phyloP scores from a whole-genome alignment of 2,888 invertebrate species.

The Archaeoteleia sp. region DNA sequence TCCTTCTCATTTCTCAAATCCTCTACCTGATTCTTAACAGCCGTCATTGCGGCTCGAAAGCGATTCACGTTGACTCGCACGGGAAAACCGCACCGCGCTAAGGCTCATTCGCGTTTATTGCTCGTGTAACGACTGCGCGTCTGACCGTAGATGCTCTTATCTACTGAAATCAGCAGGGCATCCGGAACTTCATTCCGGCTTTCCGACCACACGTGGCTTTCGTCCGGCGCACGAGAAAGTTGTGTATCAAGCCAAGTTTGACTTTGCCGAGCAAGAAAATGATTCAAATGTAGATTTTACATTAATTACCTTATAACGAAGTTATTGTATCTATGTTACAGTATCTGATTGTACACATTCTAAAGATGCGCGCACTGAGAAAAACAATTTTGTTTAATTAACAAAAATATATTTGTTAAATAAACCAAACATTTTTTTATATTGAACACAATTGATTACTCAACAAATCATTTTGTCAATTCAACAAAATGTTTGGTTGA shows the following conservation, averaged over 20 bases:
- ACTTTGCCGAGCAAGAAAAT: constrained; percentile 34
- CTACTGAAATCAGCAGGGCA: constrained; percentile 48
- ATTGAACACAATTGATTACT: no score
- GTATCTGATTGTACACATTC: no score
- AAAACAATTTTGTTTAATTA: no score
- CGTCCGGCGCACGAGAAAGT: constrained; percentile 36
- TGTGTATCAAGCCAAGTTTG: constrained; percentile 28
- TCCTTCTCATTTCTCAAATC: no score
- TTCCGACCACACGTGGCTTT: constrained; percentile 44
- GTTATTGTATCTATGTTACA: constrained; percentile 49
- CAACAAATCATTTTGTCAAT: no score
- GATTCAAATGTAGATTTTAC: constrained; percentile 46
- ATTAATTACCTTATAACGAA: constrained; percentile 47
- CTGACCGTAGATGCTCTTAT: constrained; percentile 46
- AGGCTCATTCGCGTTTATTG: constrained; percentile 26
- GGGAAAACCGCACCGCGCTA: constrained; percentile 17
- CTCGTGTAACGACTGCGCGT: constrained; percentile 41
- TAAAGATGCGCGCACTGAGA: no score
- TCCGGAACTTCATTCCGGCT: constrained; percentile 35
- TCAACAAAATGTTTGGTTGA: no score
- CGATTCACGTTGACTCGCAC: constrained; percentile 4
- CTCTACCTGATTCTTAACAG: no score
- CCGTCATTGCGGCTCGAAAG: no score
- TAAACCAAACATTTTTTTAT: no score
- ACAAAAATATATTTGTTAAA: no score